phyloP scores from a whole-genome alignment of 2,113 vertebrate genomes.

The Forbesichthys agassizii region DNA sequence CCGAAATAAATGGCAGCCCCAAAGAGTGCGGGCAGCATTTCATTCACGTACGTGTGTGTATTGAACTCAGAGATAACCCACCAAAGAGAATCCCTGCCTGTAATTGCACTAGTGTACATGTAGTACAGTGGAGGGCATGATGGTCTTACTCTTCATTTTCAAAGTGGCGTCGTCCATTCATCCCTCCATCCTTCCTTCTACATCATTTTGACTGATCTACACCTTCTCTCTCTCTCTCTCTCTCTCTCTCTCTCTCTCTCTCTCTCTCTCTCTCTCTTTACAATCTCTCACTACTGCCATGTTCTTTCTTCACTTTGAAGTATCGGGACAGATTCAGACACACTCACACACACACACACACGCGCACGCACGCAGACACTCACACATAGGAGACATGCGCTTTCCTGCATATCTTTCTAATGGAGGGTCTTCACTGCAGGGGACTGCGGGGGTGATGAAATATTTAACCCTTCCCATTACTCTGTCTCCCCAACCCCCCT shows the following conservation, averaged over 20 bases:
- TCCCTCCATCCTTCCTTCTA: not conserved
- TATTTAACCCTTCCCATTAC: slow-evolving; percentile 42
- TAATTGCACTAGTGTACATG: not conserved
- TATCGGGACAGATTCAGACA: not conserved
- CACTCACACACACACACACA: slow-evolving; percentile 5
- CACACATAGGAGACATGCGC: not conserved
- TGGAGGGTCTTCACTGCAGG: slow-evolving; percentile 37
- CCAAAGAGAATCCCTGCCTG: not conserved
- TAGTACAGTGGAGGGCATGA: not conserved
- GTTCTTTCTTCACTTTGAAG: not conserved
- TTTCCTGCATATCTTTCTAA: slow-evolving; percentile 13
- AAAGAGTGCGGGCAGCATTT: too few relatives aligned
- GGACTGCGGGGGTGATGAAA: slow-evolving; percentile 41
- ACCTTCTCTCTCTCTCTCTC: not conserved
- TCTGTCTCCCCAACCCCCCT: not conserved
- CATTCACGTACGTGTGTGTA: not conserved
- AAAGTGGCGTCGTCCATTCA: too few relatives aligned
- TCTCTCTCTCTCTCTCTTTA: not conserved
- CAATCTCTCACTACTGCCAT: not conserved
- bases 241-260: not conserved
- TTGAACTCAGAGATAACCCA: not conserved
- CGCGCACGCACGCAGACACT: not conserved
- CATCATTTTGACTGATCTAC: not conserved
- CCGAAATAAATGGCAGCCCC: too few relatives aligned
- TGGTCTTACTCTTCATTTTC: not conserved